Base-by-base conservation (phyloP, 2,888 invertebrate genomes). In the Coecobrya sp. region DNA sequence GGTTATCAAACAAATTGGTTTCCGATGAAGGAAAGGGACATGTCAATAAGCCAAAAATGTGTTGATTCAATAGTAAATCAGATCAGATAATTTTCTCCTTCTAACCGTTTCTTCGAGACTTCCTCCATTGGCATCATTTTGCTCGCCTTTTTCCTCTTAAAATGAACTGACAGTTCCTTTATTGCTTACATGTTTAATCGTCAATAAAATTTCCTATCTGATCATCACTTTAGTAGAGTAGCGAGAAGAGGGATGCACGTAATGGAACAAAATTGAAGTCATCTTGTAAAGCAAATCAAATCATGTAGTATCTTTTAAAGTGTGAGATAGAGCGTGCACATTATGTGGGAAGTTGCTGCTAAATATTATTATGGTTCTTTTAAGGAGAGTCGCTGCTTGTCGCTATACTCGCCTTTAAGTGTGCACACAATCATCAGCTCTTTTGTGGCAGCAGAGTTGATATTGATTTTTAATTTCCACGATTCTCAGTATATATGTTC, bases 381-480 rank as follows among this genome's bases (percentile, higher is more conserved):
- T 19, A 1, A 59, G 4, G 7, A 59, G 59, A 5, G 3, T 19
- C 59, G 59, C 59, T 5, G 19, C 59, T 59, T 19, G 4, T 8
- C 7, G 59, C 59, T 11, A n/a, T n/a, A 59, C 5, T 11, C 52
- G 52, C 16, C 16, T 52, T 19, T 3, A 59, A 59, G 13, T 55
- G 27, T 59, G 82, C 0, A 59, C 13, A 82, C 59, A 82, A 59
- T 59, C 82, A 82, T 36, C 55, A 36, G 22, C 25, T 36, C 36
- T 55, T 82, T 59, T 76, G 76, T 49, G 22, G 76, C 25, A 25
- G 68, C 19, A 65, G 19, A 88, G 79, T 55, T 45, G 19, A 70
- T 89, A 89, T 89, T 89, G 89, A 89, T 89, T 89, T 89, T 88
- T 88, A 88, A 88, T 88, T 88, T 88, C 13, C 45, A 16, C 7